A percentile compares a stretch with the other conserved stretches of the same genome.
These are phyloP conservation scores for Peromyscus californicus DNA, from an alignment of 2,113 vertebrate species.

Conservation along the genomic window DNA sequence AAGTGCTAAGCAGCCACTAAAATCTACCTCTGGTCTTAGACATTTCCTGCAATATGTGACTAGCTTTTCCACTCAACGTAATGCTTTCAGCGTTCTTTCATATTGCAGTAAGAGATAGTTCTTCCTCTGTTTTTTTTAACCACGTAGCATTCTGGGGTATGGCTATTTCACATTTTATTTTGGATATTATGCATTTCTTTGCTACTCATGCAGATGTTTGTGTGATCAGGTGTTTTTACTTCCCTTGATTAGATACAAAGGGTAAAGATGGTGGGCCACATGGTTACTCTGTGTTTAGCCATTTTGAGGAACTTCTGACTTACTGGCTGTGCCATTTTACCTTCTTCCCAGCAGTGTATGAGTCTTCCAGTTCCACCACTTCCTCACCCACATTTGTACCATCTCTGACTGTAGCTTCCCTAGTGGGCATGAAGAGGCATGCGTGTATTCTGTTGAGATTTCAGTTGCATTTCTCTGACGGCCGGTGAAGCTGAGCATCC, in stretches of 20 bases:
- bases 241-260: not conserved
- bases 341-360: not conserved
- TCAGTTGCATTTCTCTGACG: not conserved
- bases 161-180: slow-evolving; percentile 6
- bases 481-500: too few species aligned
- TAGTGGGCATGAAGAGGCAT: not conserved
- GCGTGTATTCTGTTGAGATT: not conserved
- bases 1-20: not conserved
- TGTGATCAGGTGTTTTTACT: not conserved
- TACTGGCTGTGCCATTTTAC: not conserved
- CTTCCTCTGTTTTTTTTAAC: not conserved
- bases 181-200: not conserved
- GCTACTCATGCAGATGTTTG: not conserved
- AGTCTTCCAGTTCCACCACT: not conserved
- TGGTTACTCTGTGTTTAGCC: not conserved
- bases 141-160: not conserved
- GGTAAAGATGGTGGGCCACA: not conserved
- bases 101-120: too few species aligned
- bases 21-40: not conserved
- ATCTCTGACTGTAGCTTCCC: not conserved
- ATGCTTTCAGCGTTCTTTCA: not conserved
- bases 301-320: not conserved
- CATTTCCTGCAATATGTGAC: not conserved
- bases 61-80: not conserved
- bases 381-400: not conserved